Conservation (phyloP, 1,140 invertebrate species). For the Scaptomyza montana region DNA sequence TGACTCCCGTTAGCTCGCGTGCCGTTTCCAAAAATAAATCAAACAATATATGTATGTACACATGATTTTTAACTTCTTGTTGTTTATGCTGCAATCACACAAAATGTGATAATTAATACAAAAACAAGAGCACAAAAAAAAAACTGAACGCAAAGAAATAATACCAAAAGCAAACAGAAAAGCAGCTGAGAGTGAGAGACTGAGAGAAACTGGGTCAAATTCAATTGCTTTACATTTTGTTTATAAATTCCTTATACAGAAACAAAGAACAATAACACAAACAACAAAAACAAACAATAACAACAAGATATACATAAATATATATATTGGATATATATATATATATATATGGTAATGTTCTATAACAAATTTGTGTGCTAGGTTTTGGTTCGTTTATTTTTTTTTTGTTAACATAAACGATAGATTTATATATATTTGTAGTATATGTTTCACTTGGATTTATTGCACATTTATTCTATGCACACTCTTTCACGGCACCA, state of each 20-base stretch:
- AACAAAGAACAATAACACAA: conserved; percentile 31
- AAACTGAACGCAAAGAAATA: conserved; percentile 1
- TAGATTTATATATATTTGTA: conserved; percentile 40
- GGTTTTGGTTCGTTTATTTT: neutral
- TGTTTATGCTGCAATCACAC: conserved; percentile 53
- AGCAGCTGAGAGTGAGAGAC: conserved; percentile 21
- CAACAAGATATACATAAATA: conserved; percentile 36
- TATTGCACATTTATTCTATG: conserved; percentile 74
- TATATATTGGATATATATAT: conserved; percentile 1
- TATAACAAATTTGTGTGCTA: conserved; percentile 27
- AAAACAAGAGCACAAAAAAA: conserved; percentile 30
- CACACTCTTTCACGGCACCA: conserved; percentile 26
- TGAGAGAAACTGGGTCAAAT: conserved; percentile 66
- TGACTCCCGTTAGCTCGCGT: conserved; percentile 71
- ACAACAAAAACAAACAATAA: conserved; percentile 20
- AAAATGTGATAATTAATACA: conserved; percentile 78
- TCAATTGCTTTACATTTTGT: conserved; percentile 68
- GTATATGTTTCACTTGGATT: conserved; percentile 60
- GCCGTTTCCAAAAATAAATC: conserved; percentile 62
- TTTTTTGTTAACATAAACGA: neutral
- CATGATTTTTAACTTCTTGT: conserved; percentile 4
- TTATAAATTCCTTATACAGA: conserved; percentile 67
- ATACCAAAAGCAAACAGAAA: conserved; percentile 34
- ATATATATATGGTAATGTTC: conserved; percentile 12
- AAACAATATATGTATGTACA: conserved; percentile 41